These are phyloP conservation scores for Lycia hirtaria DNA, from an alignment of 2,888 invertebrate species.

Conservation along the genomic window DNA sequence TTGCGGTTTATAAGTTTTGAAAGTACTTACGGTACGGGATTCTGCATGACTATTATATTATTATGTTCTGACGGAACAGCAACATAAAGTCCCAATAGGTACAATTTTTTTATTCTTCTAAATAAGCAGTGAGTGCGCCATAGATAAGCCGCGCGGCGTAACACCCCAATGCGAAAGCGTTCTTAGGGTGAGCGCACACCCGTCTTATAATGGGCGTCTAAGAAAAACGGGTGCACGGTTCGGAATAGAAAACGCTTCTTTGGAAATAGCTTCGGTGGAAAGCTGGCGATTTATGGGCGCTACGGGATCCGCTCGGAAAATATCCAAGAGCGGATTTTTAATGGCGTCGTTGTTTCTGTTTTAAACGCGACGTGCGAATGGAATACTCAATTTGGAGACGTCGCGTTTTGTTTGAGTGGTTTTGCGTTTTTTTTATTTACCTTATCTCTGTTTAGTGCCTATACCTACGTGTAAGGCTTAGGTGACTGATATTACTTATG, in stretches of 20 bases:
- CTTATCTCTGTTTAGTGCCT: slow-evolving; percentile 7
- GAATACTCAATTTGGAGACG: slow-evolving; percentile 75
- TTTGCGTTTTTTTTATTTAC: slow-evolving; percentile 35
- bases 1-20: no score
- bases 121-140: background rate
- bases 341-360: slow-evolving; percentile 84
- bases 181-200: slow-evolving; percentile 54
- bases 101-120: background rate
- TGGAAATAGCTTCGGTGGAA: slow-evolving; percentile 84
- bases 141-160: background rate
- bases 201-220: slow-evolving; percentile 82
- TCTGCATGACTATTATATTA: no score
- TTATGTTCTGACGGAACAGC: no score
- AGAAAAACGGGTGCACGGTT: slow-evolving; percentile 84
- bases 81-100: no score
- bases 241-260: slow-evolving; percentile 85
- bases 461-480: slow-evolving; percentile 1
- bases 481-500: background rate
- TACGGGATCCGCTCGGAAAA: slow-evolving; percentile 83
- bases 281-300: slow-evolving; percentile 82
- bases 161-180: background rate
- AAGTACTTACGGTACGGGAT: no score
- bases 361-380: slow-evolving; percentile 82
- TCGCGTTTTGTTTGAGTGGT: slow-evolving; percentile 60
- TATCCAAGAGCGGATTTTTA: slow-evolving; percentile 84